Evolutionary conservation across 2,797 vertebrate genomes (phyloP), one percentile per base, ranked within the genome.

Genomic region (Myripristis murdjan): DNA sequence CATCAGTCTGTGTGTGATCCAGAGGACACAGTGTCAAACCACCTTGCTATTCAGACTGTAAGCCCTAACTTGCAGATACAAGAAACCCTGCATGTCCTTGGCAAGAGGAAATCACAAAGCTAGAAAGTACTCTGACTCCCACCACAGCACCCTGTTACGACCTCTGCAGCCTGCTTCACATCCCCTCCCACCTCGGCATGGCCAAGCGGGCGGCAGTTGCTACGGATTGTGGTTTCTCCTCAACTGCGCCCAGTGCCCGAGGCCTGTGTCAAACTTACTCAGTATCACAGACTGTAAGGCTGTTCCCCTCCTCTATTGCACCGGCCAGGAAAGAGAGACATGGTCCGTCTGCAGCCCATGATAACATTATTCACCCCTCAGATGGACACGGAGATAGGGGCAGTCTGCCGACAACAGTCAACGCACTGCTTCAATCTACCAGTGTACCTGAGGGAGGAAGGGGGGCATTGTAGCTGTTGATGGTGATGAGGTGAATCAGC

Each of bases 211-310:
- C 72, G 82, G 67, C 75, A 56, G 81, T 83, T 86, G 81, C 85
- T 64, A 75, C 76, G 82, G 83, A 84, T 77, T 77, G 60, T 74
- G 1, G 41, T 82, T 88, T 76, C 75, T 67, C 77, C 59, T 62
- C 78, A 83, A 80, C 76, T 64, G 72, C 16, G 26, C 49, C 72
- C 64, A 73, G 49, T 26, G 83, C 90, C 86, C 68, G 65, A 63
- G 82, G 88, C 81, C 68, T 58, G 69, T 85, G 86, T 89, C 87
- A 87, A 76, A 85, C 64, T 70, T 68, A 60, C 49, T 89, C 77
- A 81, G 74, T 65, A 70, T 89, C 86, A 83, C 70, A 79, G 59
- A 51, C 70, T 59, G 58, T 39, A 24, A 14, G 35, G 43, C 33
- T 67, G 77, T 62, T 81, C 53, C 47, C 43, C 76, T 87, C 59